Evolutionary conservation across 2,113 vertebrate genomes (phyloP).

Genomic region (Scophthalmus maximus): DNA sequence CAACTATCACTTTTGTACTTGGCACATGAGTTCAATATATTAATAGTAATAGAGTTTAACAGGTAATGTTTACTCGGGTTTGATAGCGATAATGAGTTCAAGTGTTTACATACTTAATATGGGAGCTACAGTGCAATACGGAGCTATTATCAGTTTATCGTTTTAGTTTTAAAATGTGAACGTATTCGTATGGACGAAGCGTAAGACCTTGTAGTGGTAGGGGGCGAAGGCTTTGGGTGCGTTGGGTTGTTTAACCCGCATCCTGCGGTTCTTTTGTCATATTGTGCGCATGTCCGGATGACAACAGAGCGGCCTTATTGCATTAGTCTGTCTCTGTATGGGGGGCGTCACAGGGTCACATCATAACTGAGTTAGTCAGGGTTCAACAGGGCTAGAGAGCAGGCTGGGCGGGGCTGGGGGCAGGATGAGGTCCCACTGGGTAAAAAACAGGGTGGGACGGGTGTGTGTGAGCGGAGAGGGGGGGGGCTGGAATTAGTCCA

Average conservation of each 20-base stretch:
- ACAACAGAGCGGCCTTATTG: conserved; percentile 60
- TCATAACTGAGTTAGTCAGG: conserved; percentile 77
- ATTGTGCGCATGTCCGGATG: conserved; percentile 21
- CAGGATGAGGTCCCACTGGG: conserved; percentile 57
- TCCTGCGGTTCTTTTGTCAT: conserved; percentile 40
- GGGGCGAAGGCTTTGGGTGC: conserved; percentile 1
- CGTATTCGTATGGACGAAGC: no score
- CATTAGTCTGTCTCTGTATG: conserved; percentile 53
- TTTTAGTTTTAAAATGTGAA: no score
- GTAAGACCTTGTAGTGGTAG: no score
- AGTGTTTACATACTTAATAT: no score
- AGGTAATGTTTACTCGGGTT: neutral
- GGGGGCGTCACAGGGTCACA: conserved; percentile 69
- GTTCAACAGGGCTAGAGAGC: conserved; percentile 57
- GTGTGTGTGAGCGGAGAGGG: neutral
- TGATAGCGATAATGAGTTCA: neutral
- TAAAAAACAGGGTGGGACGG: conserved; percentile 27
- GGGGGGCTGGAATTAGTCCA: conserved; percentile 46
- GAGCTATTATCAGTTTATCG: no score
- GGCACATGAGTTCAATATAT: neutral
- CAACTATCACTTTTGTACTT: no score
- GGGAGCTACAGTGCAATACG: neutral
- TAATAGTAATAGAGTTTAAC: neutral
- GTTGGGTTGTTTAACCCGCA: conserved; percentile 54
- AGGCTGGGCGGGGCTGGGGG: conserved; percentile 3